A percentile compares a stretch with the other conserved stretches of the same genome.
Conservation (phyloP, 2,888 invertebrate genomes). For the Microctonus brassicae region DNA sequence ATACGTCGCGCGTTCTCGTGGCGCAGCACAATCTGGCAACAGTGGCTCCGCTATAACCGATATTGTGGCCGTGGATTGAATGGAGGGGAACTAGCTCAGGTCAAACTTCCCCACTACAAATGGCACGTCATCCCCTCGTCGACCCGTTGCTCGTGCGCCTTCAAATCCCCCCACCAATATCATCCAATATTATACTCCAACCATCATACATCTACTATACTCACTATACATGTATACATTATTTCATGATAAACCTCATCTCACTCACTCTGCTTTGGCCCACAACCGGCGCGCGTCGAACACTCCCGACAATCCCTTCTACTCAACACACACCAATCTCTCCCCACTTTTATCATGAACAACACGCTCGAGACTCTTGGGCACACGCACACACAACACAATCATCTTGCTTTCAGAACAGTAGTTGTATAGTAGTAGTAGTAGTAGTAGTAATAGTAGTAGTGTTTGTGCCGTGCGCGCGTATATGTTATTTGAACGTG, state of each 20-base stretch:
- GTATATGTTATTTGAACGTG: neutral
- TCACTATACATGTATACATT: no score
- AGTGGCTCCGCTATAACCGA: slow-evolving; percentile 68
- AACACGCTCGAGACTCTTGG: neutral
- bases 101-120: slow-evolving; percentile 64
- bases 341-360: neutral
- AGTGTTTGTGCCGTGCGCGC: neutral
- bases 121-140: slow-evolving; percentile 15
- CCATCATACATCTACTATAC: neutral
- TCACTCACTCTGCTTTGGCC: neutral
- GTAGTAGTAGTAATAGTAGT: slow-evolving; percentile 2
- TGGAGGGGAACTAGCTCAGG: slow-evolving; percentile 69
- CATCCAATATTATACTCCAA: slow-evolving; percentile 9
- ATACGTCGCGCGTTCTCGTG: slow-evolving; percentile 41
- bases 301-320: neutral
- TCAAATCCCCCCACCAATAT: slow-evolving; percentile 30
- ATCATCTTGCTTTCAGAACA: neutral
- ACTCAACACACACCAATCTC: neutral
- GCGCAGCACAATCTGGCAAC: slow-evolving; percentile 64
- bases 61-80: slow-evolving; percentile 68
- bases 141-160: slow-evolving; percentile 34
- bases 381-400: neutral
- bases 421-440: slow-evolving; percentile 1
- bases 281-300: neutral
- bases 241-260: neutral